Percentiles rank a stretch among this genome's conserved stretches.
Evolutionary conservation across 2,113 vertebrate species (phyloP).

Genomic region (Phylloscopus whistleri): DNA sequence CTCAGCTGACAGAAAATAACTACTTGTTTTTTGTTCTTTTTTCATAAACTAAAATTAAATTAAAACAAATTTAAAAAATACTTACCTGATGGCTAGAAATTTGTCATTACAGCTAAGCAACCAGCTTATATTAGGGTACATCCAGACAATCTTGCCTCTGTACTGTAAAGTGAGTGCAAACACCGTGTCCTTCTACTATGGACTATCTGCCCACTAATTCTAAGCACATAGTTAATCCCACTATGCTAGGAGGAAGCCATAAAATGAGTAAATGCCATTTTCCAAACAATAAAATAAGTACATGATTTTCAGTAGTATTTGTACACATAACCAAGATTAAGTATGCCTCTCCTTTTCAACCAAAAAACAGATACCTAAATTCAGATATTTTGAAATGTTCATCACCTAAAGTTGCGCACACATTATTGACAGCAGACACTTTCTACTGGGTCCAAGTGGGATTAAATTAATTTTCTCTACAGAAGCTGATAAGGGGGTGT

Average conservation of each 20-base stretch:
- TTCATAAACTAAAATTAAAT: background rate
- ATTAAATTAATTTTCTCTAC: background rate
- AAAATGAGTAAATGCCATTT: background rate
- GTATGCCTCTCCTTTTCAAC: background rate
- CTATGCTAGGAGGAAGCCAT: background rate
- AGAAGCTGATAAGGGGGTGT: accelerated
- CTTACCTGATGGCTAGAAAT: background rate
- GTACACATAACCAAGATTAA: background rate
- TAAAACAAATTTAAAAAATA: background rate
- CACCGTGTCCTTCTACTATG: accelerated
- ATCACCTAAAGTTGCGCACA: background rate
- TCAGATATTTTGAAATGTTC: background rate
- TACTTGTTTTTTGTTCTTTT: background rate
- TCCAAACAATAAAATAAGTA: background rate
- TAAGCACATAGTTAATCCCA: background rate
- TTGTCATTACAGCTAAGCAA: background rate
- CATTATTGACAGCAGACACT: background rate
- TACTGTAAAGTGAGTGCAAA: background rate
- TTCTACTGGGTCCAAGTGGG: background rate
- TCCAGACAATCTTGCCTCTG: background rate
- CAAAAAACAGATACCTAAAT: background rate
- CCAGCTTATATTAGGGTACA: background rate
- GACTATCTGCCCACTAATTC: background rate
- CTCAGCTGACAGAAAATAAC: background rate
- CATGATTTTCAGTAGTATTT: background rate